A percentile compares a stretch with the other conserved stretches of the same genome.
Conservation (phyloP, 1,140 invertebrate species). For the Drosophila kepulauana region DNA sequence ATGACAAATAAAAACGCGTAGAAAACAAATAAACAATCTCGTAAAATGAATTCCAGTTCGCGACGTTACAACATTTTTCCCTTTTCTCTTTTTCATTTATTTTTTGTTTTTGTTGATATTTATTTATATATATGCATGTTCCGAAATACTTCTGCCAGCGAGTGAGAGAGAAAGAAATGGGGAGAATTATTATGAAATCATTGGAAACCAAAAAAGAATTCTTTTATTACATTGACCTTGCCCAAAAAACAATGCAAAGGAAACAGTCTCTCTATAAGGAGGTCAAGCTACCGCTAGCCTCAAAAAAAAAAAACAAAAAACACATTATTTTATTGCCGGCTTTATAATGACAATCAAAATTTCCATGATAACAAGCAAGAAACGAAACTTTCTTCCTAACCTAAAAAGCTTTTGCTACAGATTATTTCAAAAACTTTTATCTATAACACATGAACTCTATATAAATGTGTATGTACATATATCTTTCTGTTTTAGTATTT, state of each 20-base stretch:
- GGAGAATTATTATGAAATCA: constrained; percentile 30
- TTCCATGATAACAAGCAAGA: constrained; percentile 1
- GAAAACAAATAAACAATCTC: constrained; percentile 12
- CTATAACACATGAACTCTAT: neutral
- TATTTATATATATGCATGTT: constrained; percentile 26
- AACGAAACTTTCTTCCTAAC: neutral
- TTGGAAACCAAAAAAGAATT: constrained; percentile 36
- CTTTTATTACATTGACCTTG: constrained; percentile 76
- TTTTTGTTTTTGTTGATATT: constrained; percentile 10
- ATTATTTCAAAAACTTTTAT: neutral
- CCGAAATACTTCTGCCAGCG: neutral
- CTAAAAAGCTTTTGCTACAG: neutral
- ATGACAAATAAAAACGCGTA: constrained; percentile 33
- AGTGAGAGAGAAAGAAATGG: neutral
- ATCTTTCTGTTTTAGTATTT: neutral
- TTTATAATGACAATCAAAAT: constrained; percentile 2
- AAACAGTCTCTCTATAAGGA: constrained; percentile 48
- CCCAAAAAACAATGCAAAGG: constrained; percentile 61
- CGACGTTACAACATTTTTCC: constrained; percentile 46
- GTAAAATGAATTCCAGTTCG: constrained; percentile 29
- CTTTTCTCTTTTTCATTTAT: constrained; percentile 14
- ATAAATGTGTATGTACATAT: neutral
- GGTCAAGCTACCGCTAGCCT: constrained; percentile 32
- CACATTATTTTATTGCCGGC: constrained; percentile 10
- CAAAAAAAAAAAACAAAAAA: constrained; percentile 25